Conservation (phyloP, 2,797 vertebrate genomes). For the Hydrophis major region DNA sequence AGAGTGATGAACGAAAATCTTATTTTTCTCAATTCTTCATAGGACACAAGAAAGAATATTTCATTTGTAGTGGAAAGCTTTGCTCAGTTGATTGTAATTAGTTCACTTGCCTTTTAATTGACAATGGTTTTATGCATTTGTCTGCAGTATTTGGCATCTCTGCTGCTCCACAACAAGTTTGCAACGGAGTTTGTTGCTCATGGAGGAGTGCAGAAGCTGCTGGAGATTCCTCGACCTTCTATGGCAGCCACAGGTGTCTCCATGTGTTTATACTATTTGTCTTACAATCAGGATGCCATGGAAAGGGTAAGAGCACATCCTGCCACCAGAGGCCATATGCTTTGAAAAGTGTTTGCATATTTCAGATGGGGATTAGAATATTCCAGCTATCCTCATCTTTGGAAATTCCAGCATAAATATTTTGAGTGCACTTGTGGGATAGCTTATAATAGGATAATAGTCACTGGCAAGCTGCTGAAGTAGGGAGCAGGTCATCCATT, state of each 20-base stretch:
- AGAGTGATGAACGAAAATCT: background rate
- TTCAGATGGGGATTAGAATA: background rate
- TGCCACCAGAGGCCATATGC: background rate
- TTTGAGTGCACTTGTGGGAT: background rate
- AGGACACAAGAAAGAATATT: background rate
- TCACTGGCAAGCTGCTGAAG: background rate
- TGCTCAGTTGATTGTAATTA: background rate
- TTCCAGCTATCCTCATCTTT: background rate
- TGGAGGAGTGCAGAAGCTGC: conserved; percentile 94
- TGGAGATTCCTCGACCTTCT: conserved; percentile 96
- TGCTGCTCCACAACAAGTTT: conserved; percentile 98
- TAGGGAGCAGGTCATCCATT: background rate
- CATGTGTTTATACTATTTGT: conserved; percentile 97
- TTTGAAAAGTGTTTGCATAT: background rate
- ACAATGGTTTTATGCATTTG: conserved; percentile 44
- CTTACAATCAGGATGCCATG: conserved; percentile 99
- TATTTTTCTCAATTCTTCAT: background rate
- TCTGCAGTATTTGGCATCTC: conserved; percentile 91
- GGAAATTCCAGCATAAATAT: background rate
- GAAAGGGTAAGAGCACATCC: conserved; percentile 82
- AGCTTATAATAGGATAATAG: background rate
- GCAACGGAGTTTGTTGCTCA: conserved; percentile 98
- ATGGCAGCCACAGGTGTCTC: conserved; percentile 99
- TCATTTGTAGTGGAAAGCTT: background rate
- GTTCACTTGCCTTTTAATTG: background rate